phyloP scores from a whole-genome alignment of 2,888 invertebrate genomes.

The Catocala sponsa region DNA sequence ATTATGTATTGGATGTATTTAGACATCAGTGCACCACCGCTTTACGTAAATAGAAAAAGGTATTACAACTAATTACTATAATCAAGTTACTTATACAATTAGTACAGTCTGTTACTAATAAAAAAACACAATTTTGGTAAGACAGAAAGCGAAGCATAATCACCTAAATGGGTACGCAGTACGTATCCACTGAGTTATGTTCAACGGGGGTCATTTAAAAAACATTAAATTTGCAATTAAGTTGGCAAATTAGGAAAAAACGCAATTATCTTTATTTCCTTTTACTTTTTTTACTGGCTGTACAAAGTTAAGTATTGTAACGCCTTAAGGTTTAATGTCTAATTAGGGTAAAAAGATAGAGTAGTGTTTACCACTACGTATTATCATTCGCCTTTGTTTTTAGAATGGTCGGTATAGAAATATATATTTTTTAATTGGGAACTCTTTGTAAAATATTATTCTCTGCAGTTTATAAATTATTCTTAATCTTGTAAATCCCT shows the following conservation, averaged over 20 bases:
- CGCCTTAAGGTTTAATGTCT: slow-evolving; percentile 8
- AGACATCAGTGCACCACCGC: neutral
- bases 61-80: neutral
- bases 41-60: neutral
- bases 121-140: slow-evolving; percentile 8
- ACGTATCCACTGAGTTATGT: slow-evolving; percentile 14
- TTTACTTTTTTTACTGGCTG: slow-evolving; percentile 7
- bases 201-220: slow-evolving; percentile 28
- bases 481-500: no score
- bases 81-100: slow-evolving; percentile 1
- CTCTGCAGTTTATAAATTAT: no score
- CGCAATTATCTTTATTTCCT: slow-evolving; percentile 22
- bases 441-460: no score
- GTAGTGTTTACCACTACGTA: neutral
- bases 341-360: neutral
- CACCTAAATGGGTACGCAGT: slow-evolving; percentile 5
- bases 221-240: slow-evolving; percentile 37
- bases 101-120: slow-evolving; percentile 8
- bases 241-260: slow-evolving; percentile 33
- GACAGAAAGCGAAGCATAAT: slow-evolving; percentile 10
- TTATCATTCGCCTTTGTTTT: no score
- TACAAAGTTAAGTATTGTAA: slow-evolving; percentile 8
- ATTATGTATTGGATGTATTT: no score
- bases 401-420: no score
- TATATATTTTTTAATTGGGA: no score